These are phyloP conservation scores for Threskiornis aethiopicus DNA, from an alignment of 2,797 vertebrate species.

Conservation along the genomic window DNA sequence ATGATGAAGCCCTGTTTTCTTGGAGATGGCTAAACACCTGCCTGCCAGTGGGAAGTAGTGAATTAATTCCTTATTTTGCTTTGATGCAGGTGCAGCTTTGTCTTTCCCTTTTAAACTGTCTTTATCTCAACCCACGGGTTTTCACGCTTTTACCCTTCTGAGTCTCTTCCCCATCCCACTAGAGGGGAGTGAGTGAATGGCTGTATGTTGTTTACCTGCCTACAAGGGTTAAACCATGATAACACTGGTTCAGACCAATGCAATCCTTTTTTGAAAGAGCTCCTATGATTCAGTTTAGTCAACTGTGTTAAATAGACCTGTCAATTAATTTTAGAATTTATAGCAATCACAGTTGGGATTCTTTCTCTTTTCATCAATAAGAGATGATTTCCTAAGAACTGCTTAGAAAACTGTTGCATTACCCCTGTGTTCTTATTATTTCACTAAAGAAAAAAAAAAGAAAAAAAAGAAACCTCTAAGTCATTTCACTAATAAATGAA, in stretches of 20 bases:
- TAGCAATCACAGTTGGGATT: neutral
- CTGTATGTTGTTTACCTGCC: neutral
- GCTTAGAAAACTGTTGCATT: neutral
- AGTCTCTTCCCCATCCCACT: neutral
- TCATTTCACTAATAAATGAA: neutral
- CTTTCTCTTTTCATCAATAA: neutral
- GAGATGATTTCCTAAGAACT: neutral
- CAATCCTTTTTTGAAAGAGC: neutral
- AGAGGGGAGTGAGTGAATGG: neutral
- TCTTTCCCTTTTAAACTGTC: neutral
- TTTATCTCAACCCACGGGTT: fast-evolving
- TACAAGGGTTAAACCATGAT: neutral
- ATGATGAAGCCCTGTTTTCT: neutral
- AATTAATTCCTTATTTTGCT: neutral
- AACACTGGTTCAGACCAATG: neutral
- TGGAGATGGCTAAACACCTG: neutral
- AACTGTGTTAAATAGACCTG: neutral
- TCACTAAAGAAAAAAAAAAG: neutral
- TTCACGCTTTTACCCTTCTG: neutral
- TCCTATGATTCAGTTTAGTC: neutral
- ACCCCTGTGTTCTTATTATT: neutral
- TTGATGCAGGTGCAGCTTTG: neutral
- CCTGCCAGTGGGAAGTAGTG: neutral
- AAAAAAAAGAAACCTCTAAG: neutral
- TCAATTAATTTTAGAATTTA: neutral